Base-by-base conservation (phyloP, 2,113 vertebrate genomes). In the Willisornis vidua region DNA sequence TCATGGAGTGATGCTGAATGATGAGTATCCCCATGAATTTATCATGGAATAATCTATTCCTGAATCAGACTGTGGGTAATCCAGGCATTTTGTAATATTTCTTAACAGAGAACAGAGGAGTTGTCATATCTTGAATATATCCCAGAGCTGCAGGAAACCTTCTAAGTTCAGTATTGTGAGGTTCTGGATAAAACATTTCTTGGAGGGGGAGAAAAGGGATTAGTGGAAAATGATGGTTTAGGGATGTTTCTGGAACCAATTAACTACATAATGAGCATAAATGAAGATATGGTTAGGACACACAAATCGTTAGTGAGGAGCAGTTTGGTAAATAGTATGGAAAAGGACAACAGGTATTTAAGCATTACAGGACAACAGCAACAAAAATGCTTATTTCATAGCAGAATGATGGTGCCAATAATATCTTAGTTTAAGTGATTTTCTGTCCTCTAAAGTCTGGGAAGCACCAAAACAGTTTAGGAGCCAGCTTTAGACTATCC, bases 141-240 rank as follows among this genome's bases (percentile, higher is more conserved):
- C 46, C 31, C 35, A 48, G 65, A 89, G 55, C 75, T 86, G 43
- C 9, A 46, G 23, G 5, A 51, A 73, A 48, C 67, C 43, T 23
- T 39, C 39, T 5, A 45, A 57, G 7, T 6, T 76, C 49, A 43
- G 0, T 19, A 4, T 31, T 58, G 2, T 0, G 54, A 37, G 43
- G 19, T 19, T 83, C 31, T 68, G 46, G 28, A 33, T 68, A 51
- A 46, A 73, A 43, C 1, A 17, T 26, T 75, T 82, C 1, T 31
- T 5, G 7, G 6, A 8, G 6, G 6, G 6, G 6, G 5, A 4
- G 8, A 7, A 2, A 11, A 29, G 26, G 51, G 4, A 4, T 2
- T 55, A 14, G 12, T 62, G 39, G 51, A 73, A 79, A 58, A 20
- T 18, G 25, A 2, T 51, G n/a, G 3, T 28, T 28, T 23, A 19